Conservation (phyloP, 1,140 invertebrate species). For the Hyphantria cunea region DNA sequence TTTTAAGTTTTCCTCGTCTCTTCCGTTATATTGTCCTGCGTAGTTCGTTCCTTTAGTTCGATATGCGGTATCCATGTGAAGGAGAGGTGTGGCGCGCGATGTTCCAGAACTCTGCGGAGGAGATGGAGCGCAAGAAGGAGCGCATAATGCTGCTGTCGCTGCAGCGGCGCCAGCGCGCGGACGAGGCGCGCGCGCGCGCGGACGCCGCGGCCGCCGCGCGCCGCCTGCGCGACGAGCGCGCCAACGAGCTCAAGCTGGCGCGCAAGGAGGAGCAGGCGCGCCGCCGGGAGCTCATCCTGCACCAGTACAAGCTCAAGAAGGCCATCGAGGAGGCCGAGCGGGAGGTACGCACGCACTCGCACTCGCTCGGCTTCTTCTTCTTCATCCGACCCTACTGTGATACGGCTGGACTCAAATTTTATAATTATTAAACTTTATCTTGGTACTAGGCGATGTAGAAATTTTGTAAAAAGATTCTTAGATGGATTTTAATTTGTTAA, state of each 20-base stretch:
- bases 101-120: constrained; percentile 88
- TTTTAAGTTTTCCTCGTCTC: no score
- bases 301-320: constrained; percentile 97
- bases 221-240: constrained; percentile 89
- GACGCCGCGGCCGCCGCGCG: constrained; percentile 92
- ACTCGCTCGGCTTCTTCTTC: no score
- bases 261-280: constrained; percentile 96
- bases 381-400: no score
- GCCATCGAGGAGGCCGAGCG: constrained; percentile 95
- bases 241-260: constrained; percentile 91
- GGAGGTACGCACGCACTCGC: no score
- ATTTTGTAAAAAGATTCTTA: no score
- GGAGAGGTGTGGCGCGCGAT: neutral
- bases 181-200: constrained; percentile 91
- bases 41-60: no score
- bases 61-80: no score
- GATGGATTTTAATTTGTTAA: no score
- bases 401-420: no score
- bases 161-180: constrained; percentile 93
- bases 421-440: no score
- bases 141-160: constrained; percentile 93
- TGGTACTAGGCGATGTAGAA: no score
- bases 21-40: no score
- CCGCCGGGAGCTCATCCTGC: constrained; percentile 93
- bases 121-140: constrained; percentile 95